These are phyloP conservation scores for Hymenochirus boettgeri DNA, from an alignment of 2,113 vertebrate species.

Conservation along the genomic window DNA sequence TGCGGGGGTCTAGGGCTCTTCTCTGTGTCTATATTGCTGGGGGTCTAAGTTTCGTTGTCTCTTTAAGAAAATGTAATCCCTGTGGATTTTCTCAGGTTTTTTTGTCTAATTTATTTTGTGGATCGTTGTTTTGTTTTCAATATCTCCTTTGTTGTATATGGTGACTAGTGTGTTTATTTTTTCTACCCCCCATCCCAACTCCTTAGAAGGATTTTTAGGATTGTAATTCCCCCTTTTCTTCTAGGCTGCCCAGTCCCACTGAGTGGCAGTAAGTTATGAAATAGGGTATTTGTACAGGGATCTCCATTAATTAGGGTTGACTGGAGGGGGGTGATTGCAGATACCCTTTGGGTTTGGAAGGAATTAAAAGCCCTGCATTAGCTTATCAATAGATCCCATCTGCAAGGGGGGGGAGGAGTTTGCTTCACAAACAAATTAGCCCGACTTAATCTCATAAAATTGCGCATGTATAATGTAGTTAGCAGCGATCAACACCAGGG, in stretches of 20 bases:
- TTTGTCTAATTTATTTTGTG: no score
- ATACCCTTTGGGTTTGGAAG: not conserved
- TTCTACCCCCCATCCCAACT: no score
- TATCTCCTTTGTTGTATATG: no score
- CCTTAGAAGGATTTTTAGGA: no score
- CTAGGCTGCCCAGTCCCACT: not conserved
- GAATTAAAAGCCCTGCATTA: not conserved
- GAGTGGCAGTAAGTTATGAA: slow-evolving; percentile 20
- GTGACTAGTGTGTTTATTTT: no score
- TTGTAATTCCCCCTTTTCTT: not conserved
- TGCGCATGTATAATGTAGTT: slow-evolving; percentile 5
- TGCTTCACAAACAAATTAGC: slow-evolving; percentile 2
- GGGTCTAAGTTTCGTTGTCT: no score
- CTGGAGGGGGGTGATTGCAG: not conserved
- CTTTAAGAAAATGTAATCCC: no score
- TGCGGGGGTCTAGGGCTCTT: no score
- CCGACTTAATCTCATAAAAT: slow-evolving; percentile 11
- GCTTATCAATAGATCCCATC: slow-evolving; percentile 24
- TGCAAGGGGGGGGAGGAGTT: slow-evolving; percentile 9
- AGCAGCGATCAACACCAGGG: not conserved
- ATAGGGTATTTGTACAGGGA: slow-evolving; percentile 19
- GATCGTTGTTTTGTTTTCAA: no score
- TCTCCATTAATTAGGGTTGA: slow-evolving; percentile 25
- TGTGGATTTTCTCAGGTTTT: no score
- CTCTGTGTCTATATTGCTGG: no score